phyloP scores from a whole-genome alignment of 1,140 invertebrate species.

The Ceratina australensis region DNA sequence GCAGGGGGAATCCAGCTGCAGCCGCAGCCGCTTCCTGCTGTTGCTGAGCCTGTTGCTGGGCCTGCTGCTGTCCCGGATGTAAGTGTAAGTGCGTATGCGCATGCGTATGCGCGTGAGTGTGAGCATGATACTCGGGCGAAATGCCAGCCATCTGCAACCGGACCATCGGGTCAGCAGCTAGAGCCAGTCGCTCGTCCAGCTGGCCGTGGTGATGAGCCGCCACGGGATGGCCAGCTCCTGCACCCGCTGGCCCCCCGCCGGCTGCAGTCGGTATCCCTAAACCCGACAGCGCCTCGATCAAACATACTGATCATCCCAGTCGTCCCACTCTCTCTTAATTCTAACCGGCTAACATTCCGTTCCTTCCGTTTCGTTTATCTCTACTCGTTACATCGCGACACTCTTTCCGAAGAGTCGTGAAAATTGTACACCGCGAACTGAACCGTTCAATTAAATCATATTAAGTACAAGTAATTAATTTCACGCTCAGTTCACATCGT shows the following conservation, averaged over 20 bases:
- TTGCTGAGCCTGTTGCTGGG: conserved; percentile 84
- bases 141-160: conserved; percentile 93
- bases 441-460: background rate
- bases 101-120: conserved; percentile 92
- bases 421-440: background rate
- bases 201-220: conserved; percentile 81
- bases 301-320: conserved; percentile 50
- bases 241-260: conserved; percentile 79
- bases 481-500: conserved; percentile 17
- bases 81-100: conserved; percentile 95
- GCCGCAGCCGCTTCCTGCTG: conserved; percentile 79
- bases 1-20: conserved; percentile 82
- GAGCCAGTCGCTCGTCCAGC: conserved; percentile 85
- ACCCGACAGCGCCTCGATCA: conserved; percentile 76
- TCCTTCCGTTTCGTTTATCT: conserved; percentile 23
- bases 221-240: conserved; percentile 74
- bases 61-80: conserved; percentile 90
- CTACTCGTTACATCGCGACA: conserved; percentile 15
- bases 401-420: conserved; percentile 25
- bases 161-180: conserved; percentile 87
- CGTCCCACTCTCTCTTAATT: conserved; percentile 33
- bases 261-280: conserved; percentile 79
- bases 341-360: conserved; percentile 28
- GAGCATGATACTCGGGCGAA: conserved; percentile 89
- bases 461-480: conserved; percentile 8